Evolutionary conservation across 2,113 vertebrate genomes (phyloP), one percentile per base, ranked within the genome.

Genomic region (Leucosticte australis): DNA sequence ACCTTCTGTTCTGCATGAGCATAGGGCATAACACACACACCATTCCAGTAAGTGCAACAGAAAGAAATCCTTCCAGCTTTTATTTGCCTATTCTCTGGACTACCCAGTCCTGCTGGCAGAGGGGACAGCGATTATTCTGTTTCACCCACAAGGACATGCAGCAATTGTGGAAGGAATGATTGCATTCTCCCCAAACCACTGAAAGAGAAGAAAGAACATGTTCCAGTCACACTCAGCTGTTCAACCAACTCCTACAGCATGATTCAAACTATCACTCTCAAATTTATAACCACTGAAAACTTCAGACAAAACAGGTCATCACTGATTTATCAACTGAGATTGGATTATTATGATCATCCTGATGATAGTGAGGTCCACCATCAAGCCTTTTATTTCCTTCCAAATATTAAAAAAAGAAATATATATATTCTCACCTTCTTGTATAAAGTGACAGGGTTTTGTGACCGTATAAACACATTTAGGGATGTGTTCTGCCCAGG

Each of bases 121-220:
- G 98, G 10, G 99, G 99, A 78, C 99, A 99, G 88, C 99, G 99
- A 73, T 99, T 99, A 98, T 99, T 99, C 98, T 99, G 99, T 96
- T 99, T 99, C 97, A 99, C 99, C 99, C 99, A 99, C 70, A 99
- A 98, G 70, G 99, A 99, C 99, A 99, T 99, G 98, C 99, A 99
- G 98, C 99, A 99, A 78, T 99, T 99, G 94, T 99, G 99, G 97
- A 99, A 99, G 94, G 99, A 99, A 97, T 99, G 99, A 96, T 99
- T 99, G 97, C 99, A 99, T 86, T 99, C 99, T 96, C 99, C 99
- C 99, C 99, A 99, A 47, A 99, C 99, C 94, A 99, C 99, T 99
- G 97, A 83, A 98, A 98, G 78, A 98, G 41, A 98, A 92, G 88
- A 96, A 85, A 97, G 85, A 81, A 95, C 59, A 87, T 4, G 11